Base-by-base conservation (phyloP, 1,140 invertebrate genomes). In the Diprion similis region DNA sequence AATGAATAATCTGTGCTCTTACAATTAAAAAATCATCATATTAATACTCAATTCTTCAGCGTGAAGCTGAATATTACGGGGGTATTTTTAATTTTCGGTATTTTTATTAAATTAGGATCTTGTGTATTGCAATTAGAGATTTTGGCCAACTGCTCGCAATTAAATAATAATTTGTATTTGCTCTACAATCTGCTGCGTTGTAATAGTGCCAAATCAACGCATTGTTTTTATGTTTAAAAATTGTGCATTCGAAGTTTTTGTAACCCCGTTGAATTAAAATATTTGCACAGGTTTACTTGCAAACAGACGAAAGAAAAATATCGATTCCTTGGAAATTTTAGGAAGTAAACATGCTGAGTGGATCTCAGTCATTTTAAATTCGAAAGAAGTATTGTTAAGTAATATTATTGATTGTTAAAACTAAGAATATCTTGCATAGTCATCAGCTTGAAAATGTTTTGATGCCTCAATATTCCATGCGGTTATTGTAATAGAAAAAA, bases 341-440 rank as follows among this genome's bases (percentile, higher is more conserved):
- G n/a, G 51, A 59, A 59, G n/a, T 59, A 59, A 59, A 17, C 51
- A 59, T 59, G 24, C 51, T 59, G 51, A 59, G 51, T 59, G 51
- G 51, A 59, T 59, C 51, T 59, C 51, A 59, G 51, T 9, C 9
- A 17, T 15, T 59, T 59, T 59, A 59, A 59, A 59, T 59, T 59
- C n/a, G 3, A 59, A 59, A 59, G 9, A 59, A 6, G 11, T 13
- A 17, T 59, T 59, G 51, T 59, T 59, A 59, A 59, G 51, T 59
- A 59, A 15, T 59, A 59, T 59, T 59, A 59, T 59, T 59, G 51
- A 59, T 59, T 59, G 51, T 59, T 59, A 59, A 59, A 13, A 15
- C 11, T 59, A 59, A 59, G 51, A 59, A 59, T 59, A 59, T 59
- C 51, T 15, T 59, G 51, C 11, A 37, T 37, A 37, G 24, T 37